Conservation (phyloP, 2,888 invertebrate genomes). For the Hypsopygia costalis region DNA sequence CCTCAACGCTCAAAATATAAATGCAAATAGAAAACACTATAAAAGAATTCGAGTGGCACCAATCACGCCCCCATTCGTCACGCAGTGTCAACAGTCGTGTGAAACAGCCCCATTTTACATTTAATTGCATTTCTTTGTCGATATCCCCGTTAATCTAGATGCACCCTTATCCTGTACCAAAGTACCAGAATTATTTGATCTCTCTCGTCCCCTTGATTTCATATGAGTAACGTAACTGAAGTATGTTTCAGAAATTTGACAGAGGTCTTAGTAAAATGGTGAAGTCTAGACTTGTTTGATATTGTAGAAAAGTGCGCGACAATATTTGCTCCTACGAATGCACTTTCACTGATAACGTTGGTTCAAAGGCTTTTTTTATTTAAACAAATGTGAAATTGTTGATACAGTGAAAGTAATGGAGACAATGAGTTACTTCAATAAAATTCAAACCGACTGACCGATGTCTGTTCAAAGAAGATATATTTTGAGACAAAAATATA, state of each 20-base stretch:
- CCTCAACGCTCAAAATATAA: too few relatives aligned
- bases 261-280: slow-evolving; percentile 34
- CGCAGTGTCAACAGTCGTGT: slow-evolving; percentile 72
- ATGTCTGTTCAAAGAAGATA: too few relatives aligned
- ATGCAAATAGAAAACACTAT: slow-evolving; percentile 44
- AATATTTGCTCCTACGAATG: slow-evolving; percentile 67
- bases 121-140: slow-evolving; percentile 80
- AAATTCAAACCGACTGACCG: too few relatives aligned
- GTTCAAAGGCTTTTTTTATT: slow-evolving; percentile 5
- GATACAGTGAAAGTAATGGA: background rate
- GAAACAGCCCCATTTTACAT: slow-evolving; percentile 77
- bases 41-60: slow-evolving; percentile 46
- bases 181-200: slow-evolving; percentile 32
- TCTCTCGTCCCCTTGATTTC: slow-evolving; percentile 16
- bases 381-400: slow-evolving; percentile 4
- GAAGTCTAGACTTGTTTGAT: slow-evolving; percentile 64
- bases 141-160: slow-evolving; percentile 73
- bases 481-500: too few relatives aligned
- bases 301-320: slow-evolving; percentile 61
- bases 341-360: slow-evolving; percentile 52
- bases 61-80: slow-evolving; percentile 63
- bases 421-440: too few relatives aligned
- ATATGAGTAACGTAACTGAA: background rate
- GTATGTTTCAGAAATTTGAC: slow-evolving; percentile 4
- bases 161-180: slow-evolving; percentile 62